Percentiles rank a stretch among this genome's conserved stretches.
Evolutionary conservation across 2,888 invertebrate species (phyloP).

Genomic region (Invenusta paracnida): DNA sequence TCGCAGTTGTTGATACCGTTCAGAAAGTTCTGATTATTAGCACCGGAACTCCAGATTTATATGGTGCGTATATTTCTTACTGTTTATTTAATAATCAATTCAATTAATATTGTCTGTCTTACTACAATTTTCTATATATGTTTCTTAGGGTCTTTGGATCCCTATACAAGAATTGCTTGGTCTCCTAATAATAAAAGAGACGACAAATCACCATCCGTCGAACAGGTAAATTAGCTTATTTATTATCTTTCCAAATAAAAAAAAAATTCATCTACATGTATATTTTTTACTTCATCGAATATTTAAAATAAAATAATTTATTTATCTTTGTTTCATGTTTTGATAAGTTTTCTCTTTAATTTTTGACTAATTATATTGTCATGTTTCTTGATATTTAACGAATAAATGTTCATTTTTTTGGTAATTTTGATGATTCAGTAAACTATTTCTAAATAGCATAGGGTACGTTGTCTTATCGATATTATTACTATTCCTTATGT

Average conservation of each 20-base stretch:
- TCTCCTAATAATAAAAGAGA: constrained; percentile 67
- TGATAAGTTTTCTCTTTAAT: no score
- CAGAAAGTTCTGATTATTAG: constrained; percentile 80
- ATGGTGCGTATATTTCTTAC: constrained; percentile 65
- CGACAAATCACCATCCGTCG: constrained; percentile 35
- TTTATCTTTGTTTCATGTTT: no score
- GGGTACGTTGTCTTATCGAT: no score
- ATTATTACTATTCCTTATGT: no score
- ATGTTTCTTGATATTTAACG: no score
- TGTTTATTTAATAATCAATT: not conserved
- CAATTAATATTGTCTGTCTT: not conserved
- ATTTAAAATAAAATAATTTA: no score
- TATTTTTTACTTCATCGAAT: no score
- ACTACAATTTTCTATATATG: not conserved
- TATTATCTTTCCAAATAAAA: not conserved
- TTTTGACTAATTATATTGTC: no score
- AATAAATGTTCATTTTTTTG: no score
- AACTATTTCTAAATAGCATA: no score
- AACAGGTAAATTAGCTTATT: not conserved
- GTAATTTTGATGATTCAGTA: no score
- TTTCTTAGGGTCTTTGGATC: constrained; percentile 68
- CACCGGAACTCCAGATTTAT: constrained; percentile 81
- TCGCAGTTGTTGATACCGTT: constrained; percentile 87
- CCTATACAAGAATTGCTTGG: constrained; percentile 75
- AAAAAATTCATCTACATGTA: no score